These are phyloP conservation scores for Scortum barcoo DNA, from an alignment of 2,113 vertebrate species.

Conservation along the genomic window DNA sequence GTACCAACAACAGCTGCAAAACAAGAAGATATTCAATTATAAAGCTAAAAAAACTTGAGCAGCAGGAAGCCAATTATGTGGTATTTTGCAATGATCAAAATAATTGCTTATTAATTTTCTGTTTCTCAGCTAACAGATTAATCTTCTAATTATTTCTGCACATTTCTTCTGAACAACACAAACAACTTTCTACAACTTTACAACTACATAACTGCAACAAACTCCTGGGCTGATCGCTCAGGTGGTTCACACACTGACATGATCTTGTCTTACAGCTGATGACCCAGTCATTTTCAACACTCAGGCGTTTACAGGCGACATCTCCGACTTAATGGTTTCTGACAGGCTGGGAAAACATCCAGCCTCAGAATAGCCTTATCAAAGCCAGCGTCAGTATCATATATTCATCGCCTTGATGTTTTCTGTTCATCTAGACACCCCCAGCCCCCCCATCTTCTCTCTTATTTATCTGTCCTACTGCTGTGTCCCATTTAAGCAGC, in stretches of 20 bases:
- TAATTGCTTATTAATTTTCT: too few species aligned
- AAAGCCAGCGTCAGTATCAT: slow-evolving; percentile 38
- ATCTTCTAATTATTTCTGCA: neutral
- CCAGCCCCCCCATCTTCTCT: too few species aligned
- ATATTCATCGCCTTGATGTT: slow-evolving; percentile 55
- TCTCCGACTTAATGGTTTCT: slow-evolving; percentile 52
- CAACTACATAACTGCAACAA: too few species aligned
- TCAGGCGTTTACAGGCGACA: slow-evolving; percentile 44
- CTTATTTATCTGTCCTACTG: slow-evolving; percentile 18
- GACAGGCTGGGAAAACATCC: slow-evolving; percentile 46
- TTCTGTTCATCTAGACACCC: slow-evolving; percentile 37
- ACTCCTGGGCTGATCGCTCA: slow-evolving; percentile 6
- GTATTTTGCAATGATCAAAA: too few species aligned
- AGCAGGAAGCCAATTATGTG: too few species aligned
- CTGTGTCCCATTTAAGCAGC: slow-evolving; percentile 34
- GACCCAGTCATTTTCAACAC: slow-evolving; percentile 49
- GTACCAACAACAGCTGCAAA: neutral
- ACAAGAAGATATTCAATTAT: neutral
- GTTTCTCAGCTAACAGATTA: neutral
- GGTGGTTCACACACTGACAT: neutral
- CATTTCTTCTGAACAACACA: neutral
- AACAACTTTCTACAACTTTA: neutral
- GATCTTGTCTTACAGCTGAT: slow-evolving; percentile 15
- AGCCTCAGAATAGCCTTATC: slow-evolving; percentile 58
- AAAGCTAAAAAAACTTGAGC: neutral